Evolutionary conservation across 2,113 vertebrate species (phyloP).

Genomic region (Apodemus speciosus): DNA sequence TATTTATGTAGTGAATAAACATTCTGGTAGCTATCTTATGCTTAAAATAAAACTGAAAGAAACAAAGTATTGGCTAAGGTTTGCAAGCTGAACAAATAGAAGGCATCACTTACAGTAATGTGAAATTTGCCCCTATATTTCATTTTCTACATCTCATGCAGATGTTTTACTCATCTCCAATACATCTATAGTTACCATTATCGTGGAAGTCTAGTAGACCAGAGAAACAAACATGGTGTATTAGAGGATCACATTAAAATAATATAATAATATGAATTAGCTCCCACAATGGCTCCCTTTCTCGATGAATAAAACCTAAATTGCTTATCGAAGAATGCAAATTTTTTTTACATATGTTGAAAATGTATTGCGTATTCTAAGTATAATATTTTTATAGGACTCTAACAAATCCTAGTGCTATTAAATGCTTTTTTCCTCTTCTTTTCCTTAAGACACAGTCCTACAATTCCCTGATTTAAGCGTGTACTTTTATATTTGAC

Average conservation of each 20-base stretch:
- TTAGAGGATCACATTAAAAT: background rate
- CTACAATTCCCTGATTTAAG: background rate
- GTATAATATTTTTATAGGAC: background rate
- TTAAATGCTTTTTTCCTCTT: background rate
- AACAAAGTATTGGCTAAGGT: background rate
- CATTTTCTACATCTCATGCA: background rate
- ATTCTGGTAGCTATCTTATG: slow-evolving; percentile 20
- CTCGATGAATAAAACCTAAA: slow-evolving; percentile 32
- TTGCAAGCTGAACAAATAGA: background rate
- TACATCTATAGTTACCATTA: background rate
- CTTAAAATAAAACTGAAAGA: slow-evolving; percentile 33
- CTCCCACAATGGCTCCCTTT: background rate
- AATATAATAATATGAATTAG: background rate
- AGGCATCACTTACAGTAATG: background rate
- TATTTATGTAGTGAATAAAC: slow-evolving; percentile 21
- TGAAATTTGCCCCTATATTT: background rate
- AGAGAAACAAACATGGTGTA: background rate
- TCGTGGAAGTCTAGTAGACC: background rate
- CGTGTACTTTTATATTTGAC: slow-evolving; percentile 23
- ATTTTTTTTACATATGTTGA: background rate
- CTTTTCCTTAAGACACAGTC: background rate
- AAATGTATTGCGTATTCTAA: background rate
- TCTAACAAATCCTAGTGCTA: background rate
- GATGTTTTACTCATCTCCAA: background rate
- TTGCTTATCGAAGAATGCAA: slow-evolving; percentile 5